Conservation (phyloP, 2,797 vertebrate species). For the Phalanger gymnotis region DNA sequence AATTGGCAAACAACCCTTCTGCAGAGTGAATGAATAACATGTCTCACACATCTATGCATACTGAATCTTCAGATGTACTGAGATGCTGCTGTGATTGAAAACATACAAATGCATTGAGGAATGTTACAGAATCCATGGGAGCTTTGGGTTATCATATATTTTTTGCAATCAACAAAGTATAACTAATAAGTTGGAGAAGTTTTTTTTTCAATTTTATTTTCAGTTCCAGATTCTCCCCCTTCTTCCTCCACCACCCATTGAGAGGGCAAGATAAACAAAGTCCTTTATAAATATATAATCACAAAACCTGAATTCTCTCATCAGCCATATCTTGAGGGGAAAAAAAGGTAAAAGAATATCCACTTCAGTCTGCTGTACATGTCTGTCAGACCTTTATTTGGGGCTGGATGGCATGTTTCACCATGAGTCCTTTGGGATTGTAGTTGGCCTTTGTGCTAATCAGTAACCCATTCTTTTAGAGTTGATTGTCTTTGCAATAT, state of each 20-base stretch:
- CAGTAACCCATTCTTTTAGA: neutral
- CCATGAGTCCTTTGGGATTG: neutral
- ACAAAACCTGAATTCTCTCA: neutral
- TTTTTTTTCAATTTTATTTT: neutral
- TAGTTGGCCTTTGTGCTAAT: neutral
- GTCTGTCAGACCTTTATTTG: neutral
- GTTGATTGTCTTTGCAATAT: neutral
- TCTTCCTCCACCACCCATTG: neutral
- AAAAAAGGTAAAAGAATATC: neutral
- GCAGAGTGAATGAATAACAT: neutral
- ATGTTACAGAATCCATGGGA: neutral
- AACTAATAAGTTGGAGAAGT: neutral
- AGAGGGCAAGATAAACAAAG: neutral
- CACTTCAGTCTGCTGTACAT: neutral
- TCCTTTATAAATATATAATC: neutral
- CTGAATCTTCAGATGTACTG: neutral
- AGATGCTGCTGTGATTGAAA: neutral
- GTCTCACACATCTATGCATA: neutral
- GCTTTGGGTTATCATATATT: neutral
- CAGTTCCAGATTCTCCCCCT: neutral
- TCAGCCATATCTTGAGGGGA: neutral
- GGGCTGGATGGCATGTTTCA: neutral
- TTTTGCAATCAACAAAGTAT: neutral
- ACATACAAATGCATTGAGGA: neutral
- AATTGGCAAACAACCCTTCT: neutral